Conservation (phyloP, 2,888 invertebrate genomes). For the Melolontha melolontha region DNA sequence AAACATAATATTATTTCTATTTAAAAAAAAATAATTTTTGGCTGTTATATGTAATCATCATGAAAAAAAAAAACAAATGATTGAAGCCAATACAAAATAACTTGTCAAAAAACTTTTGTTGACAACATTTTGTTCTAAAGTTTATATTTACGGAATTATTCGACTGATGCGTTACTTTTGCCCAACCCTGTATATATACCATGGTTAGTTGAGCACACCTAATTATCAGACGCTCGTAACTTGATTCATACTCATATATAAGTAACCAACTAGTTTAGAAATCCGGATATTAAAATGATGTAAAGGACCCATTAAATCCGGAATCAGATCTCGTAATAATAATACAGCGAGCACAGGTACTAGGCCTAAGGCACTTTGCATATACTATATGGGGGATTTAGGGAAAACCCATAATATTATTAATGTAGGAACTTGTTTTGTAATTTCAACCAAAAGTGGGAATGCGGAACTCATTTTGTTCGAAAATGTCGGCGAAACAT, state of each 20-base stretch:
- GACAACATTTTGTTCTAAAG: no score
- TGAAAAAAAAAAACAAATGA: no score
- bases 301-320: slow-evolving; percentile 35
- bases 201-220: slow-evolving; percentile 36
- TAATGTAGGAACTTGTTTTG: slow-evolving; percentile 13
- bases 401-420: slow-evolving; percentile 29
- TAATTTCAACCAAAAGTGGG: slow-evolving; percentile 33
- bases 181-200: slow-evolving; percentile 37
- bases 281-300: slow-evolving; percentile 36
- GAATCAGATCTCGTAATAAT: slow-evolving; percentile 25
- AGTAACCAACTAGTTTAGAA: slow-evolving; percentile 30
- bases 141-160: no score
- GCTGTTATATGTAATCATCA: no score
- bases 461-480: slow-evolving; percentile 32
- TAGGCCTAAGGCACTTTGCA: slow-evolving; percentile 25
- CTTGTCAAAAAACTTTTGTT: no score
- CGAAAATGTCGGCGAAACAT: slow-evolving; percentile 18
- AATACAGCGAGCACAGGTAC: slow-evolving; percentile 14
- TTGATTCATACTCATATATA: slow-evolving; percentile 26
- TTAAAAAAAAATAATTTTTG: no score
- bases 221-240: slow-evolving; percentile 29
- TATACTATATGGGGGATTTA: slow-evolving; percentile 23
- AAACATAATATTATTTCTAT: no score
- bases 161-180: no score
- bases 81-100: no score